Conservation (phyloP, 1,140 invertebrate species). For the Pristionchus pacificus region DNA sequence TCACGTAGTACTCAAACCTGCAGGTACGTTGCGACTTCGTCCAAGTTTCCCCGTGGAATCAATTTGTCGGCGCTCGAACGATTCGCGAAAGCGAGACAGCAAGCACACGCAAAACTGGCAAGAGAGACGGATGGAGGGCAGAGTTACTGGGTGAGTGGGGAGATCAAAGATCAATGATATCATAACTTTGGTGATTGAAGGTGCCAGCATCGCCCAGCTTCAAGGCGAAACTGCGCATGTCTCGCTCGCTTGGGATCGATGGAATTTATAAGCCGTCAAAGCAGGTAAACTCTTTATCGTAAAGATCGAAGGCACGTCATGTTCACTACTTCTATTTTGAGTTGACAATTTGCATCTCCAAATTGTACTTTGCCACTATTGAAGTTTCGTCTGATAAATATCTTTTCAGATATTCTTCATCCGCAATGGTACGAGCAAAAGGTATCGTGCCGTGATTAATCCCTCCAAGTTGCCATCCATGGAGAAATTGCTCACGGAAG, state of each 20-base stretch:
- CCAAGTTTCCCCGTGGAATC: conserved; percentile 36
- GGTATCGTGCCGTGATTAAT: neutral
- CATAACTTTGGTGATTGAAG: neutral
- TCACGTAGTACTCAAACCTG: conserved; percentile 3
- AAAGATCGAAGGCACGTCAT: no score
- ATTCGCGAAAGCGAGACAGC: conserved; percentile 34
- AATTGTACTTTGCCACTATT: no score
- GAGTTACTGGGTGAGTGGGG: conserved; percentile 23
- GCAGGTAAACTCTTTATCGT: no score
- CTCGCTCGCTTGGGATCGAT: neutral
- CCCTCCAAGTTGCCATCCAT: neutral
- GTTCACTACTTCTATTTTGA: no score
- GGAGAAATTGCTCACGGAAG: neutral
- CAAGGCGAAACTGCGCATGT: neutral
- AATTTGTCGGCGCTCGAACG: conserved; percentile 51
- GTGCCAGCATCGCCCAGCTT: neutral
- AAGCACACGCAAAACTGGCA: conserved; percentile 12
- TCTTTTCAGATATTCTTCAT: neutral
- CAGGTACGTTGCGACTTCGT: conserved; percentile 52
- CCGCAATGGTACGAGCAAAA: neutral
- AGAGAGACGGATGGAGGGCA: conserved; percentile 18
- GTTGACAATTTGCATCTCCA: no score
- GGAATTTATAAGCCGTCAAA: neutral
- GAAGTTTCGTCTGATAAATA: neutral
- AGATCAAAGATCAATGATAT: neutral